Base-by-base conservation (phyloP, 2,888 invertebrate genomes). In the Chorisops tibialis region DNA sequence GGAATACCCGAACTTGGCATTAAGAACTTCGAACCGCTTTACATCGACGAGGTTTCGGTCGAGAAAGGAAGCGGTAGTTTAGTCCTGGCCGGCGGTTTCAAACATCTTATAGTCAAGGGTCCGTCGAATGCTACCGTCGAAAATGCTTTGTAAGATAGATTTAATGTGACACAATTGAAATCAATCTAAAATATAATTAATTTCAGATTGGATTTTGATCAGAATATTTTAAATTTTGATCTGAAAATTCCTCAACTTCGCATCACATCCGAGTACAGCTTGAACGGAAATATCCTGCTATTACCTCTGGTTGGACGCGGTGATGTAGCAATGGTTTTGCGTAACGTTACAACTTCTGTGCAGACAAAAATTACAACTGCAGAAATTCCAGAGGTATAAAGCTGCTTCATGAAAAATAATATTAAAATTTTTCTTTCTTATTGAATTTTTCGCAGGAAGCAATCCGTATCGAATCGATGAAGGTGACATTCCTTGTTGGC, bases 1-100 rank as follows among this genome's bases (percentile, higher is more conserved):
- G 84, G 84, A 75, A 81, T 85, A 66, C 83, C 84, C 0, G 84
- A 83, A 73, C 79, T 83, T 43, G 82, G 81, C 6, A 79, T 84
- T 0, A 80, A 80, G 41, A 79, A 79, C 56, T 84, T 84, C 65
- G 85, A 85, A 67, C 85, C 85, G 1, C 71, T 84, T 30, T 73
- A 75, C 66, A 79, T 85, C 30, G 80, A 82, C 65, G 76, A 75
- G 62, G 81, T 85, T 1, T 79, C 80, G 0, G 77, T 85, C 1
- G 79, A 80, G 4, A 83, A 83, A 71, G 83, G 83, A 12, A 78
- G 78, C 61, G 83, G 83, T 1, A 80, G 82, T 51, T 66, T 79
- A 6, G 80, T 83, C 14, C 70, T 85, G 7, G 71, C 80, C 0
- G 84, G 84, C 6, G 82, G 81, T 61, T 82, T 85, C 68, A 80